Evolutionary conservation across 1,140 invertebrate genomes (phyloP), one percentile per base, ranked within the genome.

Genomic region (Zaprionus lachaisei): DNA sequence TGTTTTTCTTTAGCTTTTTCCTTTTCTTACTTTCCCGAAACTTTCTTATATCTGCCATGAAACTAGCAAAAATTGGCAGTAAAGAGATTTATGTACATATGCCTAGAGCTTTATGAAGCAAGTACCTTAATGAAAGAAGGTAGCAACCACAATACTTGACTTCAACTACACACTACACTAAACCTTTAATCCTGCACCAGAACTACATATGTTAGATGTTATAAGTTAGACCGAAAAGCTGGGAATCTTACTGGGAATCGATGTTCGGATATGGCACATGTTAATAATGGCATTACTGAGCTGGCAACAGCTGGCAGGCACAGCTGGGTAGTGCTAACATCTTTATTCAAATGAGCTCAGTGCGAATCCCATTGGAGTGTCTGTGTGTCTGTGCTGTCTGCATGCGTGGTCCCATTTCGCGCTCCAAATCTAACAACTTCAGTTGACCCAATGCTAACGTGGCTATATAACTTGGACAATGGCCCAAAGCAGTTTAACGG

Each of bases 401-500:
- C 41, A 28, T 87, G 81, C 84, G 83, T 87, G 80, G 83, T 87
- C 78, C 83, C 83, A 87, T 89, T 87, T 87, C 78, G 61, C 77
- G 73, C 73, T 76, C 69, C 57, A 76, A 71, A 71, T 67, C 55
- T 74, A 76, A 79, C 63, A 79, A 78, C 77, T 77, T 72, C 38
- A 72, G 81, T 80, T 87, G 84, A 87, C 84, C 84, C 84, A 87
- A 89, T 87, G 84, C 84, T 84, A 24, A 89, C 89, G 85, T 85
- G 81, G 81, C 84, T 72, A 57, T 84, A 81, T 89, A 84, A 76
- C 70, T 89, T 87, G 84, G 85, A 84, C 84, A 87, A 87, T 89
- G 84, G 85, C 84, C 84, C 84, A 90, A 79, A 87, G 84, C 84
- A 77, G 74, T 87, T 83, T 89, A 87, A 87, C 78, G 84, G 83